Evolutionary conservation across 2,113 vertebrate genomes (phyloP), one percentile per base, ranked within the genome.

Genomic region (Alligator mississippiensis): DNA sequence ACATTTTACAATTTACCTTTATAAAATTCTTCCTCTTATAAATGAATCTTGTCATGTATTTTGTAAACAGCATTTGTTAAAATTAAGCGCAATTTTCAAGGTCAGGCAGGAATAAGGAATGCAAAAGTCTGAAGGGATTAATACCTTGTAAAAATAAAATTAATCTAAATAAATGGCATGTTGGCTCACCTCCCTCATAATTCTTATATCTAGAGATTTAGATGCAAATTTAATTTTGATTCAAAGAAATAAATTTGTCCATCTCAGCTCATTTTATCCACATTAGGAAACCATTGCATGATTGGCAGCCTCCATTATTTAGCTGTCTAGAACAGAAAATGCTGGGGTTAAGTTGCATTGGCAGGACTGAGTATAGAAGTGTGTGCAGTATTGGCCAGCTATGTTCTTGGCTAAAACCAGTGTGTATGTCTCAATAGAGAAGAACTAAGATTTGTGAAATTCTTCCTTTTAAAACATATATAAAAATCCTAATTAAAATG

Each of bases 401-500:
- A 89, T 80, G 90, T 94, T 95, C 80, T 95, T 95, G 94, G 94
- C 96, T 97, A 90, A 54, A 47, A 87, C 77, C 84, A 95, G 85
- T 84, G 82, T 96, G 80, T 1, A 57, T 85, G 89, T 91, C 93
- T 82, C 1, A 21, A 85, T 92, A 94, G 92, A 93, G 90, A 88
- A 93, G 80, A 19, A 4, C 0, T 2, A 58, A 87, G 61, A 13
- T 88, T 88, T 96, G 94, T 95, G 95, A 97, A 93, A 82, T 90
- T 90, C 82, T 57, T 70, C 92, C 95, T 93, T 47, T 47, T 76
- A 93, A 95, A 92, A 92, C 93, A 66, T 92, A 68, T 92, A 80
- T 93, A 88, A 86, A 95, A 92, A 95, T 89, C 61, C 79, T 96
- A 93, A 93, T 94, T 94, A 95, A 76, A 97, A 95, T 96, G 93